A percentile compares a stretch with the other conserved stretches of the same genome.
Evolutionary conservation across 2,113 vertebrate genomes (phyloP).

Genomic region (Deroptyus accipitrinus): DNA sequence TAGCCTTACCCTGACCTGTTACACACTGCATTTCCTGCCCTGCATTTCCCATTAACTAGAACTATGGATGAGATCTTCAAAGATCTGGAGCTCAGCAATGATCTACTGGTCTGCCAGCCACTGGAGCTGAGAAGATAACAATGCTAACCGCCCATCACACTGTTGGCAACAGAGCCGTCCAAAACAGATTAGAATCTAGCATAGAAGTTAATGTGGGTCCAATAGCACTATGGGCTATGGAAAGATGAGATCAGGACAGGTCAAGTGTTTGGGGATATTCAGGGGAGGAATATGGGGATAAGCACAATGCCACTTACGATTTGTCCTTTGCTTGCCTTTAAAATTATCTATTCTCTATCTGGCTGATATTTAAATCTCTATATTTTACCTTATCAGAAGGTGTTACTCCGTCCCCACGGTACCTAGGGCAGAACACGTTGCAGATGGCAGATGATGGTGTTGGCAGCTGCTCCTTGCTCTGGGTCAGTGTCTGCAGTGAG

Average conservation of each 20-base stretch:
- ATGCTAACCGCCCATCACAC: neutral
- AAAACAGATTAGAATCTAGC: neutral
- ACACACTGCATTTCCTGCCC: neutral
- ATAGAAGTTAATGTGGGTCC: neutral
- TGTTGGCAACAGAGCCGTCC: neutral
- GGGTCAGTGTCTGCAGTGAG: neutral
- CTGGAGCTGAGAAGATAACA: constrained; percentile 21
- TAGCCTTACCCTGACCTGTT: neutral
- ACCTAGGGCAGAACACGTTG: neutral
- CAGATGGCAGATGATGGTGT: neutral
- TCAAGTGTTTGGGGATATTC: neutral
- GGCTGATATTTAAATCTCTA: neutral
- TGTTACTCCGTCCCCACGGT: neutral
- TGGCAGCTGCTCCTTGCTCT: neutral
- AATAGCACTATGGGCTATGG: neutral
- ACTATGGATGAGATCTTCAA: neutral
- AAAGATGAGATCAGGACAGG: neutral
- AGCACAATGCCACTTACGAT: constrained; percentile 40
- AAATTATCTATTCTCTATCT: neutral
- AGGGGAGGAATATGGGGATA: constrained; percentile 5
- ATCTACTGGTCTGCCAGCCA: neutral
- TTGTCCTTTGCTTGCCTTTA: constrained; percentile 29
- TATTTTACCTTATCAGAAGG: neutral
- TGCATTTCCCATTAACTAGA: neutral
- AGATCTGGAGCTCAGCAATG: neutral